Evolutionary conservation across 2,797 vertebrate species (phyloP), one percentile per base, ranked within the genome.

Genomic region (Vireo griseus): DNA sequence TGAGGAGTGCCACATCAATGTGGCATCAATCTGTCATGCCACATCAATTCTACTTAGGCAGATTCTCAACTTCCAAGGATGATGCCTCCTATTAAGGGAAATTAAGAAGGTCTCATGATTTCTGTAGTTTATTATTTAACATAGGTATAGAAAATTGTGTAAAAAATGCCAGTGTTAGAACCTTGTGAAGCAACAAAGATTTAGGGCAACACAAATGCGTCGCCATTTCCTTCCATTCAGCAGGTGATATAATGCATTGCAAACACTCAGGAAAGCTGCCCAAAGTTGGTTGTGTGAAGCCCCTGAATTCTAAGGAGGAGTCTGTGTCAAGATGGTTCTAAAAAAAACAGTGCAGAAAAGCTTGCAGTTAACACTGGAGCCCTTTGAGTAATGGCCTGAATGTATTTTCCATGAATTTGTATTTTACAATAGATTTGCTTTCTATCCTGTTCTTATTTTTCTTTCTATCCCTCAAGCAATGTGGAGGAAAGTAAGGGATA

Each of bases 331-430:
- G 11, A 16, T 8, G 5, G 3, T 7, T 42, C 29, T 19, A 42
- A 35, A 22, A 59, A 59, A 63, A 47, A 33, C 5, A 25, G 4
- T n/a, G 7, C 11, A 52, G 28, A 8, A 69, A 73, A 42, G 3
- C 11, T 76, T 83, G 13, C 31, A 48, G 37, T 47, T 33, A 67
- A 8, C 35, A 40, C 5, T 62, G 31, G 6, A 21, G 40, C 13
- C 5, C n/a, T 35, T 63, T 40, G 13, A 79, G 28, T 1, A n/a
- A 9, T 7, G 33, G 15, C 8, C 35, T 22, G 5, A 25, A 24
- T 2, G 1, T 29, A 55, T 57, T 63, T 57, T 45, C 11, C 0
- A 0, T 61, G 6, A 65, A 61, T 62, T 33, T 52, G 1, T 57
- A 26, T 26, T 51, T 78, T 44, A 52, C 1, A 14, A 10, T 47